phyloP scores from a whole-genome alignment of 2,888 invertebrate genomes.

The Chesias legatella region DNA sequence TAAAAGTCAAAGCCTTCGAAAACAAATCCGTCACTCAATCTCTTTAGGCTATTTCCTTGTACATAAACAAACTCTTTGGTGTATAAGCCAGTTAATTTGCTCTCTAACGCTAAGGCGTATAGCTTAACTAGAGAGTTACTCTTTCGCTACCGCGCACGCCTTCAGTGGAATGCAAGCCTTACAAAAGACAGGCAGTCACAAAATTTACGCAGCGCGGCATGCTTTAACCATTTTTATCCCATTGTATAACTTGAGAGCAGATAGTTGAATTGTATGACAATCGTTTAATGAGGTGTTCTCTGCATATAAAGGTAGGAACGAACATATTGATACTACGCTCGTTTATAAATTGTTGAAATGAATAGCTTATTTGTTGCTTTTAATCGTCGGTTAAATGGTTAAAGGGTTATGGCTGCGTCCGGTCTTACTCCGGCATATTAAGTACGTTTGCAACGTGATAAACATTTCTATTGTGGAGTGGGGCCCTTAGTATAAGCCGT shows the following conservation, averaged over 20 bases:
- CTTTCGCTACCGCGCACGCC: constrained; percentile 7
- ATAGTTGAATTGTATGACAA: constrained; percentile 55
- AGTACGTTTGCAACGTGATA: constrained; percentile 42
- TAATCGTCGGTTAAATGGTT: constrained; percentile 43
- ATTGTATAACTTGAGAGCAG: constrained; percentile 52
- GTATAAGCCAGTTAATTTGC: no score
- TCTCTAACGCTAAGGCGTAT: no score
- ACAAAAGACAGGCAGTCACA: constrained; percentile 25
- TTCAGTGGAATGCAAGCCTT: constrained; percentile 8
- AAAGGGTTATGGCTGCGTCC: constrained; percentile 50
- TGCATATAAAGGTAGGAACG: constrained; percentile 50
- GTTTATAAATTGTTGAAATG: constrained; percentile 55
- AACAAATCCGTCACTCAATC: no score
- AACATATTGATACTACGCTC: constrained; percentile 45
- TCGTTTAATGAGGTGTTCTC: constrained; percentile 62
- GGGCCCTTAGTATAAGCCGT: constrained; percentile 11
- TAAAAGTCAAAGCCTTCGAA: no score
- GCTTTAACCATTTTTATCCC: constrained; percentile 58
- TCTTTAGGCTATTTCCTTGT: no score
- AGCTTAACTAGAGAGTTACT: no score
- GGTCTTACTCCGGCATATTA: constrained; percentile 49
- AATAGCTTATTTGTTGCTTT: constrained; percentile 56
- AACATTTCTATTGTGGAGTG: constrained; percentile 29
- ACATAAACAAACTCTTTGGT: no score
- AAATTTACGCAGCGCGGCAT: constrained; percentile 41